A percentile compares a stretch with the other conserved stretches of the same genome.
These are phyloP conservation scores for Cyanocitta stelleri DNA, from an alignment of 2,113 vertebrate species.

Conservation along the genomic window DNA sequence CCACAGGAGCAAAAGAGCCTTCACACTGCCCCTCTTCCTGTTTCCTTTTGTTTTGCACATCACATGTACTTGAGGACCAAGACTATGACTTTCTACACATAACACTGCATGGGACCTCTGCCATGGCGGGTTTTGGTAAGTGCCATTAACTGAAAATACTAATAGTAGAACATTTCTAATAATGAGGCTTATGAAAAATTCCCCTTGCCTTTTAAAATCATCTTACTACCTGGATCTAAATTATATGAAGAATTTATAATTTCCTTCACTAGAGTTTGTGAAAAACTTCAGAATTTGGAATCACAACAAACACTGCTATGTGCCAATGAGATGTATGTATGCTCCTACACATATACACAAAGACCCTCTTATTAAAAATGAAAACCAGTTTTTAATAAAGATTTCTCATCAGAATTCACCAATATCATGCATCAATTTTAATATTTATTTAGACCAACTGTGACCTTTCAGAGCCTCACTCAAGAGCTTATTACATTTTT, in stretches of 20 bases:
- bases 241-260: not conserved
- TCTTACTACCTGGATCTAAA: not conserved
- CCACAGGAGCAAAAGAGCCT: not conserved
- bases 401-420: not conserved
- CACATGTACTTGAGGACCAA: fast-evolving
- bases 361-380: not conserved
- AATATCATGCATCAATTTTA: not conserved
- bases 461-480: slow-evolving; percentile 42
- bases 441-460: slow-evolving; percentile 33
- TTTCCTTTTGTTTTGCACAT: not conserved
- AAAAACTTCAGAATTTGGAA: not conserved
- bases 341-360: not conserved
- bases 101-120: not conserved
- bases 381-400: not conserved
- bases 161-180: not conserved
- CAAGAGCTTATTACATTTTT: slow-evolving; percentile 16
- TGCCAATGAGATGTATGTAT: not conserved
- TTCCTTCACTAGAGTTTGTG: not conserved
- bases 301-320: not conserved
- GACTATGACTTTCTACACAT: not conserved
- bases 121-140: not conserved
- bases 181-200: not conserved
- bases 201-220: not conserved
- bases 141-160: not conserved
- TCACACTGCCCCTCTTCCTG: not conserved